Evolutionary conservation across 2,888 invertebrate species (phyloP).

Genomic region (Oscheius sp.): DNA sequence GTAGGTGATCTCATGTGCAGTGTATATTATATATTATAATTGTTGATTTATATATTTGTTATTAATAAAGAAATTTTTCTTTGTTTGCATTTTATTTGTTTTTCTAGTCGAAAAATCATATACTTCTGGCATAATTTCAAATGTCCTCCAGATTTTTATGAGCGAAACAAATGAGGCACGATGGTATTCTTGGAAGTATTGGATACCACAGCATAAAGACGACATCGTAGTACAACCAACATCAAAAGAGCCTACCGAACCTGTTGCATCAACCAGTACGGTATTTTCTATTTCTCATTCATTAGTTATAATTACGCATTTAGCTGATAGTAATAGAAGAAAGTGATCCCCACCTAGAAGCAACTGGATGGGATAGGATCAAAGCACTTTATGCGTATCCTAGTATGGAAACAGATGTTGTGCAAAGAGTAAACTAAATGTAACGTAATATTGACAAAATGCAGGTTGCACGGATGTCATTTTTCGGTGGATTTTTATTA

Average conservation of each 20-base stretch:
- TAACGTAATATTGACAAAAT: neutral
- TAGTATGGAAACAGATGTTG: conserved; percentile 57
- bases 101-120: neutral
- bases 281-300: no score
- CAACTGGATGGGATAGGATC: conserved; percentile 56
- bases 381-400: conserved; percentile 46
- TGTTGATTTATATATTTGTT: no score
- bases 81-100: neutral
- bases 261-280: conserved; percentile 6
- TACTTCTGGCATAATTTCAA: neutral
- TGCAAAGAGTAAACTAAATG: conserved; percentile 37
- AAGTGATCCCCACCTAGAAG: neutral
- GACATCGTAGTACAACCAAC: neutral
- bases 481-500: conserved; percentile 57
- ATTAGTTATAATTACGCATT: neutral
- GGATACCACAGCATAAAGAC: neutral
- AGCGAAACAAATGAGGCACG: conserved; percentile 9
- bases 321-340: conserved; percentile 4
- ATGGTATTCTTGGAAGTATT: conserved; percentile 22
- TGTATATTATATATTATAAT: no score
- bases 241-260: neutral
- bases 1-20: neutral
- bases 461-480: conserved; percentile 55
- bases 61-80: neutral
- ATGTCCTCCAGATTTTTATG: neutral